Conservation (phyloP, 2,797 vertebrate species). For the Scolopax rusticola region DNA sequence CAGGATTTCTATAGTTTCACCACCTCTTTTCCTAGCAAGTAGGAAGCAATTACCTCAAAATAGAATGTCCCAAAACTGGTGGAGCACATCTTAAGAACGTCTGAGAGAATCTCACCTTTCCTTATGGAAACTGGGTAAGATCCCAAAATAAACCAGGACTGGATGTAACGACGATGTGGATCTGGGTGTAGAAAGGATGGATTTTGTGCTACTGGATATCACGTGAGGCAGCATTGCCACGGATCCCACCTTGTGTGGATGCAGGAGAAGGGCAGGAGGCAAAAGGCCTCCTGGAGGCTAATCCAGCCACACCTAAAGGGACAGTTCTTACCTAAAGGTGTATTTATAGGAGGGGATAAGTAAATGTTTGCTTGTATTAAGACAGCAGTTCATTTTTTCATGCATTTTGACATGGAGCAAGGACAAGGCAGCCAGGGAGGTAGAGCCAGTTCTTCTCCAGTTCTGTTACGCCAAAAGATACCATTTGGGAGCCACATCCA, state of each 20-base stretch:
- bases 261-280: background rate
- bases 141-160: background rate
- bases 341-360: background rate
- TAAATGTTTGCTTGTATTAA: background rate
- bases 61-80: background rate
- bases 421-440: background rate
- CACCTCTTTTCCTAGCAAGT: background rate
- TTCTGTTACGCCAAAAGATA: background rate
- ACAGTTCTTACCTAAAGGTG: background rate
- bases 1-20: background rate
- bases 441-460: background rate
- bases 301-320: background rate
- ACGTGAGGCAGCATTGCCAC: background rate
- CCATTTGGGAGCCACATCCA: accelerated
- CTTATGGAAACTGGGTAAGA: background rate
- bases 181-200: background rate
- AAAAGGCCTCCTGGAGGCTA: background rate
- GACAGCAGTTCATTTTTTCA: background rate
- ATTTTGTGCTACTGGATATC: background rate
- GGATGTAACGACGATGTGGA: background rate
- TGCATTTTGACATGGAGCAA: background rate
- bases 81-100: background rate
- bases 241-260: background rate
- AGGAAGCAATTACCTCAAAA: background rate
- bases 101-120: background rate